phyloP scores from a whole-genome alignment of 2,888 invertebrate genomes.

The Acrobasis consociella region DNA sequence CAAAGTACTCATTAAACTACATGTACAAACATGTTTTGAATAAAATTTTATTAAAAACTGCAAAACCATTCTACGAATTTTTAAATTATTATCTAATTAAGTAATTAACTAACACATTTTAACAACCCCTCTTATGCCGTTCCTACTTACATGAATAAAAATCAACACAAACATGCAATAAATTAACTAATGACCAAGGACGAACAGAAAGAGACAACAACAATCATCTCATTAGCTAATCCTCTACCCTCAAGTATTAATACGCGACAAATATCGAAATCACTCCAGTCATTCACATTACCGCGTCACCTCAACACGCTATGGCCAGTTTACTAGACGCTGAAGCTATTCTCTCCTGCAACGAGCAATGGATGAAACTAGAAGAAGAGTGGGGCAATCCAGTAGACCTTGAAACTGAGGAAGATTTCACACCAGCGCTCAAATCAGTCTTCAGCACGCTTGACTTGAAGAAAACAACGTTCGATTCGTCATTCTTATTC shows the following conservation, averaged over 20 bases:
- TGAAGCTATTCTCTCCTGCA: conserved; percentile 61
- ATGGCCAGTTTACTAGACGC: conserved; percentile 51
- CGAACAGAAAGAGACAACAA: not conserved
- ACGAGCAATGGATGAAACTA: conserved; percentile 67
- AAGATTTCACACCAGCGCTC: conserved; percentile 44
- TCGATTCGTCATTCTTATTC: conserved; percentile 67
- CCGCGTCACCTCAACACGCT: conserved; percentile 16
- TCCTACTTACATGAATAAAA: not conserved
- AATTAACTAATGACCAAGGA: not conserved
- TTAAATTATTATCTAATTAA: too few relatives aligned
- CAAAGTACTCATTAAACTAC: too few relatives aligned
- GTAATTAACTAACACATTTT: too few relatives aligned
- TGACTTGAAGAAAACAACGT: conserved; percentile 61
- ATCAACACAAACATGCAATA: not conserved
- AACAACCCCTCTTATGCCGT: too few relatives aligned
- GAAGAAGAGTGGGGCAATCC: conserved; percentile 70
- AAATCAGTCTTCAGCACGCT: conserved; percentile 58
- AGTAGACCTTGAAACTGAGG: conserved; percentile 67
- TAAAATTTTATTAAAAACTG: too few relatives aligned
- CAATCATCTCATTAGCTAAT: conserved; percentile 1
- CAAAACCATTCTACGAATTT: too few relatives aligned
- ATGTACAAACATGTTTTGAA: too few relatives aligned
- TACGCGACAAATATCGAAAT: not conserved
- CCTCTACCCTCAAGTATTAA: not conserved
- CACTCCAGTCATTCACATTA: not conserved